Evolutionary conservation across 1,140 invertebrate genomes (phyloP).

Genomic region (Sogatella furcifera): DNA sequence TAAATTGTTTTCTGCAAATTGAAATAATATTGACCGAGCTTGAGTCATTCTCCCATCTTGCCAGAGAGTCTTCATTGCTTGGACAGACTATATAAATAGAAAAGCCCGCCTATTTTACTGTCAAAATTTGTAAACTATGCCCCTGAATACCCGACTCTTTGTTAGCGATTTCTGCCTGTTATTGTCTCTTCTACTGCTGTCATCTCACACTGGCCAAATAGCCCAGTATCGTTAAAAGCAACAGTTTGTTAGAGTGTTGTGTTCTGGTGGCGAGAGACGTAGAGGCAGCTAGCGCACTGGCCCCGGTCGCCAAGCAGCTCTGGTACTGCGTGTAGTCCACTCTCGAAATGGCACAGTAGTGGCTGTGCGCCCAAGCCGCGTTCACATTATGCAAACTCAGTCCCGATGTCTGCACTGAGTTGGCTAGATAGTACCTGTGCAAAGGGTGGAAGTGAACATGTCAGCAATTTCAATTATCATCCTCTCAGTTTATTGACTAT

Average conservation of each 20-base stretch:
- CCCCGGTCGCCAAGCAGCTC: conserved; percentile 57
- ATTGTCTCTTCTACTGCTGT: background rate
- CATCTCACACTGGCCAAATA: background rate
- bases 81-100: too few relatives aligned
- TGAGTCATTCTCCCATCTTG: too few relatives aligned
- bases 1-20: too few relatives aligned
- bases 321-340: conserved; percentile 62
- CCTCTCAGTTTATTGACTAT: too few relatives aligned
- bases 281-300: conserved; percentile 47
- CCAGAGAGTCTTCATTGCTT: too few relatives aligned
- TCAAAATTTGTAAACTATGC: too few relatives aligned
- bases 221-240: background rate
- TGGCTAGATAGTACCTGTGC: conserved; percentile 55
- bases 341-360: conserved; percentile 73
- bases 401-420: conserved; percentile 46
- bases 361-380: conserved; percentile 33
- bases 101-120: too few relatives aligned
- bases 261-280: background rate
- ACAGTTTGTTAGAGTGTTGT: background rate
- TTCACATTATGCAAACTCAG: conserved; percentile 49
- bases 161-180: too few relatives aligned
- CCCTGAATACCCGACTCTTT: too few relatives aligned
- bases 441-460: too few relatives aligned
- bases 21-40: too few relatives aligned
- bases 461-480: too few relatives aligned